Base-by-base conservation (phyloP, 2,888 invertebrate genomes). In the Nemotelus nigrinus region DNA sequence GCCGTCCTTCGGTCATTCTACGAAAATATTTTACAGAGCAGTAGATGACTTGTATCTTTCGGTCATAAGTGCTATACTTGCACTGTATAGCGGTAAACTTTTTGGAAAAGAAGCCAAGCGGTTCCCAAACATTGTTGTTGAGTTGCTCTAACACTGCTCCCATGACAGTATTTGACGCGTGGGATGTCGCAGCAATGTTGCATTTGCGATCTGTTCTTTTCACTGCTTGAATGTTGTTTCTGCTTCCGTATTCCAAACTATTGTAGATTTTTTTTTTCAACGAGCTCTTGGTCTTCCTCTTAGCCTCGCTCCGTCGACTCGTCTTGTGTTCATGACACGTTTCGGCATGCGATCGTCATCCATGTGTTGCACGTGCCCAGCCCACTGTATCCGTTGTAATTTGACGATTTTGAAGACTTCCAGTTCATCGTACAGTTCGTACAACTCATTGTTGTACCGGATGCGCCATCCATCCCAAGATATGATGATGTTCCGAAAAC, bases 21-120 rank as follows among this genome's bases (percentile, higher is more conserved):
- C n/a, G 53, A n/a, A 53, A 53, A 53, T n/a, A 53, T n/a, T 2
- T 53, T 7, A 53, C n/a, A 10, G 8, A 7, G n/a, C 53, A 10
- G 53, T 53, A 53, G 2, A 53, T 53, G n/a, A n/a, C 53, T 53
- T 53, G 53, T 2, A 53, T 10, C 53, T 53, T n/a, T 53, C 53
- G 53, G n/a, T 53, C 53, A n/a, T 1, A 53, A n/a, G 53, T 58
- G 58, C 58, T 58, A 39, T 58, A 58, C 39, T 58, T 58, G 2
- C 3, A 39, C 58, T 58, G 58, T n/a, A 39, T 39, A 25, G n/a
- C 58, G 58, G 25, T 58, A 58, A 58, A 58, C 10, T 58, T 58
- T 39, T 58, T 58, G 2, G 58, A 58, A 58, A 58, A 58, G 58
- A 58, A 58, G 39, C 58, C 58, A 58, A 58, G 58, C 58, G 63